phyloP scores from a whole-genome alignment of 2,113 vertebrate species.

The Chloropsis hardwickii region DNA sequence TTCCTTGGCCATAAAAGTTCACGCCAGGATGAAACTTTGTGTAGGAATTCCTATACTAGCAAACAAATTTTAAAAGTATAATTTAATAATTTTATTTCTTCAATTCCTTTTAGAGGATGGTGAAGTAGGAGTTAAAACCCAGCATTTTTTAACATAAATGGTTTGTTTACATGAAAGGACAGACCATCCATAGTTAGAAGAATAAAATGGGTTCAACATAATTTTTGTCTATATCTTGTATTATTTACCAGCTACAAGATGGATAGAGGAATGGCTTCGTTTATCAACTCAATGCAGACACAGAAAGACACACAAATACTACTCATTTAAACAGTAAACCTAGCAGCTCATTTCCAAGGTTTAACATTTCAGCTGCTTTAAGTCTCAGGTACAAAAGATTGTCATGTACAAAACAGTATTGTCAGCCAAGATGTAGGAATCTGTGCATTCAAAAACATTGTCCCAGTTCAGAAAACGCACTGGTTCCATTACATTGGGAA shows the following conservation, averaged over 20 bases:
- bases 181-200: background rate
- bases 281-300: constrained; percentile 40
- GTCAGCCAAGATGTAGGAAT: background rate
- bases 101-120: constrained; percentile 3
- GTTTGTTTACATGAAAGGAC: background rate
- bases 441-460: constrained; percentile 20
- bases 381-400: background rate
- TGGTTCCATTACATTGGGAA: constrained; percentile 59
- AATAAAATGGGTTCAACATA: background rate
- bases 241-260: constrained; percentile 34
- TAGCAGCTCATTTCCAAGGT: background rate
- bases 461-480: constrained; percentile 46
- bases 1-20: constrained; percentile 74
- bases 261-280: background rate
- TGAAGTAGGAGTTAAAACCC: background rate
- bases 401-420: background rate
- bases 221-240: background rate
- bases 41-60: constrained; percentile 27
- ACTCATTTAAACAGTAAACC: constrained; percentile 1
- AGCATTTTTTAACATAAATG: background rate
- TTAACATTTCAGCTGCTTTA: constrained; percentile 36
- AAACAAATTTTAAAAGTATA: background rate
- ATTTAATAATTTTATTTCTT: background rate
- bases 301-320: constrained; percentile 55
- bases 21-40: constrained; percentile 70